A percentile compares a stretch with the other conserved stretches of the same genome.
These are phyloP conservation scores for Drosophila niveifrons DNA, from an alignment of 2,888 invertebrate species.

Conservation along the genomic window DNA sequence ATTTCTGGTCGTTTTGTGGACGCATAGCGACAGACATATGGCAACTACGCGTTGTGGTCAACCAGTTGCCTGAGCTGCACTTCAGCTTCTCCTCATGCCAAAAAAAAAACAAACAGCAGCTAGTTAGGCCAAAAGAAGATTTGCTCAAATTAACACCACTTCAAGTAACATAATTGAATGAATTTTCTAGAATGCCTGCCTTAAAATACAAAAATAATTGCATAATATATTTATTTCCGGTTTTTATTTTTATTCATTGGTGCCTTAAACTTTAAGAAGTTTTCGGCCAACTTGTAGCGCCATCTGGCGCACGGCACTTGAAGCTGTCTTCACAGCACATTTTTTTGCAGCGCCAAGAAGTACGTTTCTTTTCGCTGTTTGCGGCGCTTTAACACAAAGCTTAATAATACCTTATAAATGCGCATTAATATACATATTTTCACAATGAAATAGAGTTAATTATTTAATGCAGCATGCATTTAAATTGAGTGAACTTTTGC, in stretches of 20 bases:
- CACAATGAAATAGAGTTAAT: too few relatives aligned
- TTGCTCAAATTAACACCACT: too few relatives aligned
- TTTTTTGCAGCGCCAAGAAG: conserved; percentile 18
- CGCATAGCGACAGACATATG: conserved; percentile 53
- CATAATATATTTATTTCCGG: background rate
- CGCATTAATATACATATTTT: too few relatives aligned
- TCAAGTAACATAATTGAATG: too few relatives aligned
- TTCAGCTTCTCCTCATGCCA: too few relatives aligned
- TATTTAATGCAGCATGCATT: background rate
- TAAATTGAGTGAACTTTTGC: conserved; percentile 13
- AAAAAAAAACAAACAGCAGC: too few relatives aligned
- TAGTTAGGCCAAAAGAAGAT: too few relatives aligned
- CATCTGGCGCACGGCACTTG: conserved; percentile 46
- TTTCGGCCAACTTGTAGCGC: conserved; percentile 32
- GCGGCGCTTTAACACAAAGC: too few relatives aligned
- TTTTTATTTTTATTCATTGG: background rate
- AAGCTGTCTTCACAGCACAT: background rate
- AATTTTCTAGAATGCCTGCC: too few relatives aligned
- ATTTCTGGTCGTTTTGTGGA: conserved; percentile 71
- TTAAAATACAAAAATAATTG: too few relatives aligned
- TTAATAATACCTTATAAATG: too few relatives aligned
- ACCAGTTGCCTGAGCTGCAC: conserved; percentile 16
- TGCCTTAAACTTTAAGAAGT: conserved; percentile 13
- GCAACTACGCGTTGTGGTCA: conserved; percentile 63
- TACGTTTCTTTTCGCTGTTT: background rate